A percentile compares a stretch with the other conserved stretches of the same genome.
Conservation (phyloP, 2,113 vertebrate species). For the Laticauda laticaudata region DNA sequence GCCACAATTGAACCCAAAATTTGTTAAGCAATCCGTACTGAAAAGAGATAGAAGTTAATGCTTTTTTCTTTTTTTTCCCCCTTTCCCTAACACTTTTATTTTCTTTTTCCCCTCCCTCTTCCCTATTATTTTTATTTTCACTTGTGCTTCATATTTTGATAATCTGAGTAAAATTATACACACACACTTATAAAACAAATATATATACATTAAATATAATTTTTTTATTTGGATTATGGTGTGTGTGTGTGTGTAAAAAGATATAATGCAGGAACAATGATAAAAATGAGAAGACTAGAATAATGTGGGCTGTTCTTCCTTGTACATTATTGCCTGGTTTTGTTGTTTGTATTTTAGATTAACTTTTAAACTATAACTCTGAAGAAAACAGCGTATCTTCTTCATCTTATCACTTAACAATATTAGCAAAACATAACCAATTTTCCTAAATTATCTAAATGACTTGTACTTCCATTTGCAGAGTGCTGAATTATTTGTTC, state of each 20-base stretch:
- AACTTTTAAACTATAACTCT: background rate
- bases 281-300: background rate
- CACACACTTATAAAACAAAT: too few species aligned
- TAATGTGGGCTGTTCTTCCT: background rate
- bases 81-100: too few species aligned
- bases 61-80: too few species aligned
- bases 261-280: background rate
- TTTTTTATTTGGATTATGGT: too few species aligned
- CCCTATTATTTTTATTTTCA: too few species aligned
- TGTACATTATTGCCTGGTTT: background rate
- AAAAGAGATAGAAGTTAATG: too few species aligned
- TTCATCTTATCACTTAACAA: background rate
- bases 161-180: background rate
- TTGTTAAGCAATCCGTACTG: background rate
- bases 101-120: too few species aligned
- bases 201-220: too few species aligned
- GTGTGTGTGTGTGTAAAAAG: background rate
- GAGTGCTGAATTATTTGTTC: constrained; percentile 8
- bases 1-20: background rate
- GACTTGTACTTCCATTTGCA: constrained; percentile 1
- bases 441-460: background rate
- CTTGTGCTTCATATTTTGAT: background rate
- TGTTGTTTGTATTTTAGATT: background rate
- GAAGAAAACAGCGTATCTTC: background rate
- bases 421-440: background rate